Evolutionary conservation across 2,113 vertebrate species (phyloP), one percentile per base, ranked within the genome.

Genomic region (Zeus faber): DNA sequence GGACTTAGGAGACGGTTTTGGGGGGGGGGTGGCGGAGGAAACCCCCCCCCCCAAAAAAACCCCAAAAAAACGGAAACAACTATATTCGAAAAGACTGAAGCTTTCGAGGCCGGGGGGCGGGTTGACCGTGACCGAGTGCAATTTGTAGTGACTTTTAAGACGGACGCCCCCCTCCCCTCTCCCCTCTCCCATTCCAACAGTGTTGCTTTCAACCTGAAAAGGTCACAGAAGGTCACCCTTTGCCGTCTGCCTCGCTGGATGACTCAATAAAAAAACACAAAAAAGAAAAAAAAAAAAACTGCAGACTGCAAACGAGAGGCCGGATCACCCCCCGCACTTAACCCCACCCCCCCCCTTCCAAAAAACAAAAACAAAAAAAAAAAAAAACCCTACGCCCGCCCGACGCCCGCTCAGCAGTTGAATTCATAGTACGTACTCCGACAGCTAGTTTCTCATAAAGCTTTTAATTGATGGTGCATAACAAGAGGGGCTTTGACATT

Each of bases 391-490:
- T n/a, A n/a, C n/a, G n/a, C n/a, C n/a, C 65, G 31, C 37, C 35
- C 63, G n/a, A n/a, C 49, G 55, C 70, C 49, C 67, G 49, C 73
- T 70, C 70, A 69, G 80, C 70, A 79, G 78, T 62, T 71, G 73
- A 83, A 83, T 84, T 90, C 84, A 88, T 81, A 88, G 84, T 85
- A 83, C n/a, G n/a, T 82, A 83, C 82, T 74, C 20, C 20, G 76
- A 79, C 86, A 82, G 79, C 77, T 71, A 69, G 71, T 65, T 56
- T 6, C 58, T 60, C 47, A 39, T 86, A 90, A 88, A 88, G 84
- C 87, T 87, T 84, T 84, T 76, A 76, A 81, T 79, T 72, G 65
- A 85, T 79, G 70, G 81, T 89, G 82, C 83, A 88, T 82, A 79
- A n/a, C n/a, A n/a, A n/a, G n/a, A 73, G 74, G 67, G 74, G 49